A percentile compares a stretch with the other conserved stretches of the same genome.
These are phyloP conservation scores for Nannoperca obscura DNA, from an alignment of 2,797 vertebrate species.

Conservation along the genomic window DNA sequence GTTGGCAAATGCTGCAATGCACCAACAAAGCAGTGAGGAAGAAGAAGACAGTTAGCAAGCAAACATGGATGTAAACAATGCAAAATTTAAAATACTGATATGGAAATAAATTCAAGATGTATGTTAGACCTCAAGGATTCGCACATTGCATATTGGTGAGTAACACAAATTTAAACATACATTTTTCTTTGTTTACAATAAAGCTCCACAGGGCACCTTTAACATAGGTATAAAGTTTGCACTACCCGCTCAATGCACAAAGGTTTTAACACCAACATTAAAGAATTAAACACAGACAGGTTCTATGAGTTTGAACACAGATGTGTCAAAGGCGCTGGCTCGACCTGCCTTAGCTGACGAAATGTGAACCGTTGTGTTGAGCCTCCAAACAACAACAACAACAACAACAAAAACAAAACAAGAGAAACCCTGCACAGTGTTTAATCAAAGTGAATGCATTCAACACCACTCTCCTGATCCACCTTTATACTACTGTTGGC, in stretches of 20 bases:
- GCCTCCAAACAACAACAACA: neutral
- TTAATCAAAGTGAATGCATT: conserved; percentile 14
- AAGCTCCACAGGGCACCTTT: neutral
- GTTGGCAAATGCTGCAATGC: no score
- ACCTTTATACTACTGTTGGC: neutral
- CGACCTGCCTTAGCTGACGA: neutral
- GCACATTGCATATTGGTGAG: no score
- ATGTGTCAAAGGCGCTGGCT: neutral
- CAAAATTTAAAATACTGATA: neutral
- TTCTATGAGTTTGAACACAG: neutral
- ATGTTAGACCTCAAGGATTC: no score
- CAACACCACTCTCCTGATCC: neutral
- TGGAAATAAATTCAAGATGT: no score
- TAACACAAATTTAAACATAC: neutral
- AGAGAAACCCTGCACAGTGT: neutral
- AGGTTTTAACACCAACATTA: no score
- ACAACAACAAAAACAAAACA: neutral
- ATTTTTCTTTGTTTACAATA: neutral
- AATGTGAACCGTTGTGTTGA: neutral
- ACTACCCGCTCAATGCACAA: neutral
- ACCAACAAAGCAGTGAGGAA: no score
- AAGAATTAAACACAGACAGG: neutral
- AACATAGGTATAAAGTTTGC: neutral
- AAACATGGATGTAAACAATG: neutral
- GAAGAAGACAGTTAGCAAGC: no score